Conservation (phyloP, 2,797 vertebrate species). For the Steatocranus sp. region DNA sequence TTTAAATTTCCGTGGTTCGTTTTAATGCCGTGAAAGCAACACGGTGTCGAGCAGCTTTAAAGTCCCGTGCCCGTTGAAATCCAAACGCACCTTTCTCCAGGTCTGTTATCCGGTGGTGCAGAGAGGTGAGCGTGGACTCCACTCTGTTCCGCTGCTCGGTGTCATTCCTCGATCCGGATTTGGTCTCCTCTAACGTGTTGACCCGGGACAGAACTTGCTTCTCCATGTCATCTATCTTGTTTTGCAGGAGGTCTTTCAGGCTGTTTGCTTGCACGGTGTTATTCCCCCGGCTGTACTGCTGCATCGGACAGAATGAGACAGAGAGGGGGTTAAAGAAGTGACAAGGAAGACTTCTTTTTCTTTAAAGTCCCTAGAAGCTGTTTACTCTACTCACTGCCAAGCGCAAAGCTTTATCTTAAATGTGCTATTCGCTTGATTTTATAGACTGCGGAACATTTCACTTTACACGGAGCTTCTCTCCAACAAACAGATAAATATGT, state of each 20-base stretch:
- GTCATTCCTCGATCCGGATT: constrained; percentile 82
- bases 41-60: neutral
- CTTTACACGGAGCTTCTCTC: neutral
- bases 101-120: constrained; percentile 95
- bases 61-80: neutral
- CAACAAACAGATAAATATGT: neutral
- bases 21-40: neutral
- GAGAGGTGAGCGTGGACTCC: constrained; percentile 89
- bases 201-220: constrained; percentile 93
- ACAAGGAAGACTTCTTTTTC: neutral
- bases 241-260: constrained; percentile 93
- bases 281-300: constrained; percentile 94
- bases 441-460: neutral
- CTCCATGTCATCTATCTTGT: constrained; percentile 95
- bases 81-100: constrained; percentile 88
- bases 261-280: constrained; percentile 86
- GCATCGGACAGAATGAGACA: constrained; percentile 43
- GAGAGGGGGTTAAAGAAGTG: constrained; percentile 25
- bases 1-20: neutral
- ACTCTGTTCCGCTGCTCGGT: constrained; percentile 89
- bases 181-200: constrained; percentile 89
- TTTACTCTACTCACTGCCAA: neutral
- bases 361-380: neutral
- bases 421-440: neutral
- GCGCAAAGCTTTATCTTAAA: too few species aligned